phyloP scores from a whole-genome alignment of 2,797 vertebrate genomes.

The Pelobates cultripes region DNA sequence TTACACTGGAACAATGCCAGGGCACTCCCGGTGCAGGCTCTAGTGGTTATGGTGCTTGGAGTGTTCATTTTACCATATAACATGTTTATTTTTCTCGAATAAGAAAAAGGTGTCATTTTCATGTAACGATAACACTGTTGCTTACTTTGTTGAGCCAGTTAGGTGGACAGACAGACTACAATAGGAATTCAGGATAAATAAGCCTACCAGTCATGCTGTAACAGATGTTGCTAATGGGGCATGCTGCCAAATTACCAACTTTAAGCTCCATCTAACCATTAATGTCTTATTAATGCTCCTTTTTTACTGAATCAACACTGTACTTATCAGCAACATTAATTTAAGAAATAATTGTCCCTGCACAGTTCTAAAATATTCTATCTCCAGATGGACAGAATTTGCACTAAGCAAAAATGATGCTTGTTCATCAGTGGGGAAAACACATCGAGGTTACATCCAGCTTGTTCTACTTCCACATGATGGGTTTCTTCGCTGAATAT shows the following conservation, averaged over 20 bases:
- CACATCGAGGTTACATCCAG: slow-evolving; percentile 35
- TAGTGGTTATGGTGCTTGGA: too few relatives aligned
- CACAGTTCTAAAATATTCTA: slow-evolving; percentile 62
- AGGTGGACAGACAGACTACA: too few relatives aligned
- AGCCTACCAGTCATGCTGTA: background rate
- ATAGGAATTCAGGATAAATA: background rate
- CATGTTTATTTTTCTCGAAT: too few relatives aligned
- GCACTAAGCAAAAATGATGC: slow-evolving; percentile 70
- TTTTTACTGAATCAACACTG: slow-evolving; percentile 34
- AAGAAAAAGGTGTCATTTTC: too few relatives aligned
- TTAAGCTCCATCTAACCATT: background rate
- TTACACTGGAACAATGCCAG: too few relatives aligned
- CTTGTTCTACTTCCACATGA: slow-evolving; percentile 34
- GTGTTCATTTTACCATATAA: too few relatives aligned
- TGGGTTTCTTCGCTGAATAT: background rate
- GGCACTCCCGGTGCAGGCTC: too few relatives aligned
- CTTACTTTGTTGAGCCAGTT: too few relatives aligned
- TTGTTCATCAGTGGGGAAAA: slow-evolving; percentile 63
- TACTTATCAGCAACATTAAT: slow-evolving; percentile 68
- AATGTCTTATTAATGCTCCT: slow-evolving; percentile 47
- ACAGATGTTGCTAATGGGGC: slow-evolving; percentile 55
- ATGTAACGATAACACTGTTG: too few relatives aligned
- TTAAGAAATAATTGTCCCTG: slow-evolving; percentile 63
- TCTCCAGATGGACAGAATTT: slow-evolving; percentile 67
- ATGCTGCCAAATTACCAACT: slow-evolving; percentile 16